phyloP scores from a whole-genome alignment of 2,797 vertebrate genomes.

The Sarcophilus harrisii region DNA sequence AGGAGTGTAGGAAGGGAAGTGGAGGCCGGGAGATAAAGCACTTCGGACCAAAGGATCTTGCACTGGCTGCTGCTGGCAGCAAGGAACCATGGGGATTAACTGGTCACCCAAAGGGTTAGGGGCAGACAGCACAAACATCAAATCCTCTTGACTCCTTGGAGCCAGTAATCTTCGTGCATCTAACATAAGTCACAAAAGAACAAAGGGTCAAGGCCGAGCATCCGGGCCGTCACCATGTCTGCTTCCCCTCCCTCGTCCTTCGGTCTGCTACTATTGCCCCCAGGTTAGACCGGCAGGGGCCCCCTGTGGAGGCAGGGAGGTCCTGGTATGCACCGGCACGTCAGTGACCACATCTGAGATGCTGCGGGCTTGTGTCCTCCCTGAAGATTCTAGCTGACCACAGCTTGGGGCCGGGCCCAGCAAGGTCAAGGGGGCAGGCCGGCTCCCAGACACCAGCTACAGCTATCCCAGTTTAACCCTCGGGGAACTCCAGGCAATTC shows the following conservation, averaged over 20 bases:
- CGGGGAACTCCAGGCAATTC: neutral
- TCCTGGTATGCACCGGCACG: neutral
- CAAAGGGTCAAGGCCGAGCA: neutral
- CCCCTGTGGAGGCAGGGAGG: neutral
- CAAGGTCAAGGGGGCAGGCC: neutral
- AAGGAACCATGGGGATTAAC: neutral
- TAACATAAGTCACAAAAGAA: neutral
- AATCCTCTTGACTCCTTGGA: neutral
- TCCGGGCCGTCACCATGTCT: neutral
- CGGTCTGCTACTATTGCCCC: neutral
- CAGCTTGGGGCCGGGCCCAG: too few relatives aligned
- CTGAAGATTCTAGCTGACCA: neutral
- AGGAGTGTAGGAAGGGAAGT: too few relatives aligned
- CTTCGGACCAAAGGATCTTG: neutral
- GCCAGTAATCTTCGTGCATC: neutral
- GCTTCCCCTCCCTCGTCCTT: neutral
- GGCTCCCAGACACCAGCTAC: accelerated
- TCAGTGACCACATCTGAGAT: neutral
- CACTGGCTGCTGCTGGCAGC: neutral
- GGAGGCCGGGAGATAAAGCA: accelerated
- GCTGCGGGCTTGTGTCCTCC: neutral
- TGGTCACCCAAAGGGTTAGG: neutral
- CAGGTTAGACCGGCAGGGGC: neutral
- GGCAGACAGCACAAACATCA: neutral
- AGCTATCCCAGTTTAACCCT: neutral